Percentiles rank a stretch among this genome's conserved stretches.
Conservation (phyloP, 2,888 invertebrate species). For the Drosophila kambysellisi region DNA sequence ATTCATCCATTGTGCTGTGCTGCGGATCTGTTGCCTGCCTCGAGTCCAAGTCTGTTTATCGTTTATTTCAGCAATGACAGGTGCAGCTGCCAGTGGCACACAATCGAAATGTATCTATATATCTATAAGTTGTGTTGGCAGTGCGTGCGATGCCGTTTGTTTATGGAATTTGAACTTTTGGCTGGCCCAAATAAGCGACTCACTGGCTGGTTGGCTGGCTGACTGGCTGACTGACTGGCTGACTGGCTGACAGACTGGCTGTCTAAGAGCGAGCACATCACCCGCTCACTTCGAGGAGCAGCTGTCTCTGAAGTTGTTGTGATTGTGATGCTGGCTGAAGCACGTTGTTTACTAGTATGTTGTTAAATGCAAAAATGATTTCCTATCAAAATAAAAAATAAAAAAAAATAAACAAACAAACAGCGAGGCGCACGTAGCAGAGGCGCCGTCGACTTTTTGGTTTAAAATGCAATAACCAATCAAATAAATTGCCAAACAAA, state of each 20-base stretch:
- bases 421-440: slow-evolving; percentile 62
- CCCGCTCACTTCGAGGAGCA: slow-evolving; percentile 51
- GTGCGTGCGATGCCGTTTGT: slow-evolving; percentile 66
- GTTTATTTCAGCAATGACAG: slow-evolving; percentile 76
- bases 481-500: slow-evolving; percentile 78
- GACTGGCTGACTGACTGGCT: slow-evolving; percentile 32
- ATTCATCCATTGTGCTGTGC: slow-evolving; percentile 70
- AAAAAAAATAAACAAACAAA: slow-evolving; percentile 48
- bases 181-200: slow-evolving; percentile 43
- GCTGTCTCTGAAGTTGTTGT: slow-evolving; percentile 38
- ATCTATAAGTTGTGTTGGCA: slow-evolving; percentile 40
- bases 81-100: slow-evolving; percentile 73
- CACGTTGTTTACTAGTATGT: slow-evolving; percentile 64
- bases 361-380: slow-evolving; percentile 82
- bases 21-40: slow-evolving; percentile 15
- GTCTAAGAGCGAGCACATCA: slow-evolving; percentile 30
- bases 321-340: slow-evolving; percentile 52
- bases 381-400: slow-evolving; percentile 66
- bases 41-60: slow-evolving; percentile 68
- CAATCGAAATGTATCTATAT: slow-evolving; percentile 49
- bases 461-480: slow-evolving; percentile 81
- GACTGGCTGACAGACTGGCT: slow-evolving; percentile 31
- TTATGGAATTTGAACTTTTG: slow-evolving; percentile 75
- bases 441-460: slow-evolving; percentile 57
- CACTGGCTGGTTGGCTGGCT: slow-evolving; percentile 28